A percentile compares a stretch with the other conserved stretches of the same genome.
These are phyloP conservation scores for Acromyrmex echinatior DNA, from an alignment of 1,140 invertebrate genomes.

Conservation along the genomic window DNA sequence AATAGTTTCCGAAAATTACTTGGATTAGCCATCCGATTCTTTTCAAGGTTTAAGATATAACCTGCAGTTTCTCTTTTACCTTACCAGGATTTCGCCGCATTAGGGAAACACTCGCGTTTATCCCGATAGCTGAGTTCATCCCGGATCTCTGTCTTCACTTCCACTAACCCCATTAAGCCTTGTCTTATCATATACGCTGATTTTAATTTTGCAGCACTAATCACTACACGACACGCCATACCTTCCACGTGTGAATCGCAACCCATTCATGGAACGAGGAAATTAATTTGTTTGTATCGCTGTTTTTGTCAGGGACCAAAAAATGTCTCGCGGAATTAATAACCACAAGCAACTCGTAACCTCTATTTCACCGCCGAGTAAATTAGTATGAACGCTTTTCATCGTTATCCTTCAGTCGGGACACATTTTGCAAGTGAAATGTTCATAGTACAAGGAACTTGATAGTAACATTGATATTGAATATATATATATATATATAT, in stretches of 20 bases:
- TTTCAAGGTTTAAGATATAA: conserved; percentile 15
- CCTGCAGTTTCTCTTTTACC: not conserved
- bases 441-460: not conserved
- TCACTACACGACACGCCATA: not conserved
- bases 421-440: not conserved
- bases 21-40: not conserved
- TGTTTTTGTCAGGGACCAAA: conserved; percentile 1
- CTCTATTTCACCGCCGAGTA: conserved; percentile 14
- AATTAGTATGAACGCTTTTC: conserved; percentile 40
- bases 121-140: not conserved
- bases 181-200: not conserved
- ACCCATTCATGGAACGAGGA: not conserved
- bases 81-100: conserved; percentile 5
- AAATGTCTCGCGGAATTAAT: conserved; percentile 45
- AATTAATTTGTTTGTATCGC: not conserved
- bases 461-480: not conserved
- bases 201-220: not conserved
- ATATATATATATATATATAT: not conserved
- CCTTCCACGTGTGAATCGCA: not conserved
- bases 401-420: not conserved
- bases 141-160: conserved; percentile 8
- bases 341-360: conserved; percentile 27
- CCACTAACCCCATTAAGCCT: conserved; percentile 43
- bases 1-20: not conserved
- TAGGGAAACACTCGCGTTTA: conserved; percentile 9